Conservation (phyloP, 2,888 invertebrate species). For the Lapara coniferarum region DNA sequence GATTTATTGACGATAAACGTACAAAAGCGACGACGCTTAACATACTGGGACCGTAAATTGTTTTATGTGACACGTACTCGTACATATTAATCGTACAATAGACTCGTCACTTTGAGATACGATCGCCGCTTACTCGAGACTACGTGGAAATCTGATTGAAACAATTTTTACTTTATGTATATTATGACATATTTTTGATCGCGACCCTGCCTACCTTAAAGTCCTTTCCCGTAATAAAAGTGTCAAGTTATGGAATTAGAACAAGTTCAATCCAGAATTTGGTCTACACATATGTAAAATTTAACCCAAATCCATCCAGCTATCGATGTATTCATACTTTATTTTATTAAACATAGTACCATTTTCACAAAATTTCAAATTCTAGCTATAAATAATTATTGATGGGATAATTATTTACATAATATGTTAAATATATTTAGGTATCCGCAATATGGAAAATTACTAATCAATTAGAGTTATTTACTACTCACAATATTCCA, state of each 20-base stretch:
- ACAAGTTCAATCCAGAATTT: too few relatives aligned
- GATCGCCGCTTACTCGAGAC: constrained; percentile 49
- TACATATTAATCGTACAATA: constrained; percentile 50
- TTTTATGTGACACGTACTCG: constrained; percentile 66
- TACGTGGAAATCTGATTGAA: constrained; percentile 19
- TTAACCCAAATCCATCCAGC: too few relatives aligned
- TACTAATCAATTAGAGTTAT: constrained; percentile 18
- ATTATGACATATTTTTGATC: background rate
- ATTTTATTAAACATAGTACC: too few relatives aligned
- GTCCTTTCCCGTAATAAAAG: too few relatives aligned
- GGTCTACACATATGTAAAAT: too few relatives aligned
- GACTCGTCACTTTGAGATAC: constrained; percentile 57
- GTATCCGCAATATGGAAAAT: background rate
- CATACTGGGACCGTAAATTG: constrained; percentile 64
- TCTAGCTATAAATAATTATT: background rate
- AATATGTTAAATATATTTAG: background rate
- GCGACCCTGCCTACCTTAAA: too few relatives aligned
- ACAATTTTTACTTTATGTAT: constrained; percentile 12
- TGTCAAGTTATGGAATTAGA: too few relatives aligned
- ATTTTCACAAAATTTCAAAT: background rate
- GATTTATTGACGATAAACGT: constrained; percentile 64
- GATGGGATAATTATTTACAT: background rate
- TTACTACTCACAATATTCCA: constrained; percentile 17
- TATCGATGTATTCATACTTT: too few relatives aligned
- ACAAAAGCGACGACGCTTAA: constrained; percentile 61